Evolutionary conservation across 2,797 vertebrate species (phyloP), one percentile per base, ranked within the genome.

Genomic region (Danionella dracula): DNA sequence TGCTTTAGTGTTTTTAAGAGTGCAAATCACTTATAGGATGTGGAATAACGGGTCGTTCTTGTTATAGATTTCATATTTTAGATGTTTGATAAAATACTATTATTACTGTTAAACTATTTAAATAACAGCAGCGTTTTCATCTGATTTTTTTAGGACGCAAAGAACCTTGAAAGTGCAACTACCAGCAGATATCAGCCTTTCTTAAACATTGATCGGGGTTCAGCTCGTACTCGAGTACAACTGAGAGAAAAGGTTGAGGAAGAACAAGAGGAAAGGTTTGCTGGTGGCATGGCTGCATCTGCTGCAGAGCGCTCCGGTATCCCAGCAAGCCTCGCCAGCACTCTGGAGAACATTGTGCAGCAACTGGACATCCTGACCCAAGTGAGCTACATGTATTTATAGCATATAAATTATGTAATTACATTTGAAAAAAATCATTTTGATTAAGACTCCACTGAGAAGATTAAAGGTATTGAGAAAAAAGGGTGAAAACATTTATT

Each of bases 361-460:
- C 94, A 96, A 75, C 80, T 97, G 73, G 90, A 89, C 31, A 76
- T 96, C 63, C 82, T 98, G 81, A 96, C 93, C 4, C 90, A 95
- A 83, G 95, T 97, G 46, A 76, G 78, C 32, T 34, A 6, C 23
- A 3, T 27, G 3, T 27, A n/a, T n/a, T n/a, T n/a, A n/a, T n/a
- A n/a, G n/a, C n/a, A n/a, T n/a, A n/a, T n/a, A n/a, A n/a, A n/a
- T n/a, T n/a, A n/a, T n/a, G n/a, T n/a, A n/a, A n/a, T n/a, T n/a
- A n/a, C n/a, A n/a, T n/a, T n/a, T n/a, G n/a, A n/a, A n/a, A n/a
- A n/a, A n/a, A n/a, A n/a, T n/a, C n/a, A n/a, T n/a, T n/a, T n/a
- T n/a, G n/a, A n/a, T n/a, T n/a, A n/a, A n/a, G n/a, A n/a, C n/a
- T n/a, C n/a, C n/a, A n/a, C n/a, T n/a, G n/a, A n/a, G n/a, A n/a